Base-by-base conservation (phyloP, 2,113 vertebrate genomes). In the Australoheros scitulus region DNA sequence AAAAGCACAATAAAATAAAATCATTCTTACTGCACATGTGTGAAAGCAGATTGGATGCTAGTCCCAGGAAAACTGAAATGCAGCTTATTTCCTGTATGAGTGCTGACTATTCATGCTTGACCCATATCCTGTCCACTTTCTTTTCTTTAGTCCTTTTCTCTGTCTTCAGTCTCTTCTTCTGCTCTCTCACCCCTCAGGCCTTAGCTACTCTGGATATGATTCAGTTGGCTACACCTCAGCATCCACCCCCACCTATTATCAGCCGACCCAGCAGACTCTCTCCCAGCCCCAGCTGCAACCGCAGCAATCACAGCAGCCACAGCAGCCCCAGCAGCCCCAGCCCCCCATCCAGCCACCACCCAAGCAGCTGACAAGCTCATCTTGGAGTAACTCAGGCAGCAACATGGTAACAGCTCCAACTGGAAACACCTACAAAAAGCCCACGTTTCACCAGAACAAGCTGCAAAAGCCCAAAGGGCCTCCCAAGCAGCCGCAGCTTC, bases 401-500 rank as follows among this genome's bases (percentile, higher is more conserved):
- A 93, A 93, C 81, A 91, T 93, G 86, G 88, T 94, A 74, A 94
- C 95, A 0, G 63, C 78, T 17, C 77, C 89, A 0, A 52, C 92
- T 1, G 85, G 82, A 61, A 95, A 91, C 52, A 1, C 88, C 15
- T 94, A 96, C 64, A 96, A 96, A 80, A 97, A 96, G 83, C 88
- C 92, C 0, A 63, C 60, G 1, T 96, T 95, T 85, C 94, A 95
- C 76, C 95, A 94, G 76, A 93, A 79, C 92, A 96, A 95, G 90
- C 81, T 91, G 52, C 94, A 88, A 22, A 97, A 95, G 87, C 90
- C 95, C 59, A 96, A 94, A 91, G 93, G 91, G 0, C 92, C 94
- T 2, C 95, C 96, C 7, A 96, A 95, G 74, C 96, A 93, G 43
- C 94, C 95, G 1, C 95, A 94, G 60, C 94, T 97, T 14, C 96